A percentile compares a stretch with the other conserved stretches of the same genome.
These are phyloP conservation scores for Chaenodraco wilsoni DNA, from an alignment of 2,797 vertebrate genomes.

Conservation along the genomic window DNA sequence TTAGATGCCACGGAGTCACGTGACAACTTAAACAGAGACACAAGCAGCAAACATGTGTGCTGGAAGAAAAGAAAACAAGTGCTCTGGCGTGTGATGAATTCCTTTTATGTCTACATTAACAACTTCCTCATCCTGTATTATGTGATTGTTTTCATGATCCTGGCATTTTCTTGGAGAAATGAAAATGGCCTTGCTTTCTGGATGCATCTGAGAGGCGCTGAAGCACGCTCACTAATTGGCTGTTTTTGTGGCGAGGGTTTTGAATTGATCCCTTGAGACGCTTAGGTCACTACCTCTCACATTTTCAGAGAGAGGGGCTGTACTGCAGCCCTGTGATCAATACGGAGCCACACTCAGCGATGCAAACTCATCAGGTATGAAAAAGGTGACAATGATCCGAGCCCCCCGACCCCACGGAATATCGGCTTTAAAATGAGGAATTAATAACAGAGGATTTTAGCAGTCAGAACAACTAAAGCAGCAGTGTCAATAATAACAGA, in stretches of 20 bases:
- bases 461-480: too few species aligned
- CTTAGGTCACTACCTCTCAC: slow-evolving; percentile 81
- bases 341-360: slow-evolving; percentile 42
- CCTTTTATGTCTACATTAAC: slow-evolving; percentile 80
- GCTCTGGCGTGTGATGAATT: slow-evolving; percentile 82
- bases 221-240: slow-evolving; percentile 82
- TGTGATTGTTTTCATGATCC: slow-evolving; percentile 64
- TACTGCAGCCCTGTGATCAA: slow-evolving; percentile 64
- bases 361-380: too few species aligned
- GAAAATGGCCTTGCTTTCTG: slow-evolving; percentile 74
- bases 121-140: slow-evolving; percentile 69
- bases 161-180: slow-evolving; percentile 54
- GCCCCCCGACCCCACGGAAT: too few species aligned
- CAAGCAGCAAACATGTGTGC: slow-evolving; percentile 56
- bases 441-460: too few species aligned
- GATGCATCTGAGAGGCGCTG: slow-evolving; percentile 73
- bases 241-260: slow-evolving; percentile 81
- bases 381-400: too few species aligned
- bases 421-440: too few species aligned
- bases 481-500: too few species aligned
- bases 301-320: slow-evolving; percentile 77
- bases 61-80: slow-evolving; percentile 70
- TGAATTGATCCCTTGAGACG: slow-evolving; percentile 84
- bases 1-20: slow-evolving; percentile 54
- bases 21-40: slow-evolving; percentile 32